Evolutionary conservation across 2,888 invertebrate genomes (phyloP).

Genomic region (Dorcus parallelipipedus): DNA sequence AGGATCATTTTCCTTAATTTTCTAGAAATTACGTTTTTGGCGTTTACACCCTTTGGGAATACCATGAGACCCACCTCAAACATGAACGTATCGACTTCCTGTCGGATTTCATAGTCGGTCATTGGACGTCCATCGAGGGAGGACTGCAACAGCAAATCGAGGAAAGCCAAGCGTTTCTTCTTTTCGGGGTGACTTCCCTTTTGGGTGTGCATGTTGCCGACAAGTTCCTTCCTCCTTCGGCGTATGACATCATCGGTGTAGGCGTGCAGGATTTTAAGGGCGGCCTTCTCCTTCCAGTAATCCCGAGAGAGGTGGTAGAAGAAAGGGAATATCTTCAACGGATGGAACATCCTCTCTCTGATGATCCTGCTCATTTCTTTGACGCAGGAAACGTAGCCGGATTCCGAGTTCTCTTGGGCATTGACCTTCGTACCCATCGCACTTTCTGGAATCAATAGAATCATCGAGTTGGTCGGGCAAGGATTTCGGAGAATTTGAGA

Average conservation of each 20-base stretch:
- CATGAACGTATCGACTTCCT: conserved; percentile 26
- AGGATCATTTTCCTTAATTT: too few relatives aligned
- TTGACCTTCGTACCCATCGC: conserved; percentile 77
- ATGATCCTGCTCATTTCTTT: conserved; percentile 50
- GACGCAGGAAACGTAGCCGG: conserved; percentile 70
- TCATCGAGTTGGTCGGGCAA: too few relatives aligned
- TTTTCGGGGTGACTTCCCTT: conserved; percentile 9
- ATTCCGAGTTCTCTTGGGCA: conserved; percentile 66
- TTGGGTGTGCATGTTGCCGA: background rate
- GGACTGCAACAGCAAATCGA: conserved; percentile 21
- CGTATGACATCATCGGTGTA: conserved; percentile 58
- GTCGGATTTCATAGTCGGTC: conserved; percentile 58
- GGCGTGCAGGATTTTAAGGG: conserved; percentile 51
- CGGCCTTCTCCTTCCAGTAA: conserved; percentile 56
- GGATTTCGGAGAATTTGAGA: too few relatives aligned
- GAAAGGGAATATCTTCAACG: conserved; percentile 53
- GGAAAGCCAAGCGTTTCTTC: conserved; percentile 21
- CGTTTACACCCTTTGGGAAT: too few relatives aligned
- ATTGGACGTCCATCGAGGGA: conserved; percentile 47
- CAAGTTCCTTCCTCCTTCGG: conserved; percentile 41
- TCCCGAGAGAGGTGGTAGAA: conserved; percentile 53
- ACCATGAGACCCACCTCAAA: conserved; percentile 15
- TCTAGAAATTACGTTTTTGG: too few relatives aligned
- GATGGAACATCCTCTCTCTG: conserved; percentile 37
- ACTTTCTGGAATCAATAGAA: too few relatives aligned